Conservation (phyloP, 92 coral and sea anemone species). For the Heliopora coerulea region DNA sequence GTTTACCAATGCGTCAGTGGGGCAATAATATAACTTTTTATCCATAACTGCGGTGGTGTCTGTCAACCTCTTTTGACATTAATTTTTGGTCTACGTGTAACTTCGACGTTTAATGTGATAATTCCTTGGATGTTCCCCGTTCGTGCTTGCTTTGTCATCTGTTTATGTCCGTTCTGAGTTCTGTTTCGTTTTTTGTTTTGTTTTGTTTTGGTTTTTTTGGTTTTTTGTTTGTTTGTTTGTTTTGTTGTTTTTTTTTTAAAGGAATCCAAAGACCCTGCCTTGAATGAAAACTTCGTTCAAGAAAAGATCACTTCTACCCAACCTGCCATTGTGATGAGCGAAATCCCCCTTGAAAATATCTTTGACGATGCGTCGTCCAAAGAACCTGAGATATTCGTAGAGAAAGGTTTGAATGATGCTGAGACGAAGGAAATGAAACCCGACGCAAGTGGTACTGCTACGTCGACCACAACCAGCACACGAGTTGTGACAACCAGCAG, state of each 20-base stretch:
- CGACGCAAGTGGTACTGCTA: not conserved
- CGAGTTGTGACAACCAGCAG: constrained; percentile 37
- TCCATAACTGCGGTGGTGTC: too few relatives aligned
- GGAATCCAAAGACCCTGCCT: not conserved
- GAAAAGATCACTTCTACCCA: constrained; percentile 15
- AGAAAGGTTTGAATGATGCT: constrained; percentile 71
- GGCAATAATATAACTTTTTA: too few relatives aligned
- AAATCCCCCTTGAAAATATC: constrained; percentile 15
- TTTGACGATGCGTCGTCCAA: constrained; percentile 25
- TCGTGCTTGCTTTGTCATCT: too few relatives aligned
- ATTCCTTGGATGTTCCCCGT: too few relatives aligned
- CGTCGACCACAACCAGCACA: not conserved
- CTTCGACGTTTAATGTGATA: too few relatives aligned
- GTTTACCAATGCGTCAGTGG: too few relatives aligned
- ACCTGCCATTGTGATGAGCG: constrained; percentile 36
- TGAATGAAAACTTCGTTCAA: not conserved
- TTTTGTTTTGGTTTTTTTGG: not conserved
- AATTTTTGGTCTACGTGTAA: too few relatives aligned
- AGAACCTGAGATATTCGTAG: constrained; percentile 31
- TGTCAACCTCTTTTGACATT: too few relatives aligned
- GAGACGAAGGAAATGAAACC: constrained; percentile 63
- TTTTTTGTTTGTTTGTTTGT: not conserved
- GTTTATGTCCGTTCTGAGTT: not conserved
- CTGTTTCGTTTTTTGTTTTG: constrained; percentile 1
- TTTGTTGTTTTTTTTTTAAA: too few relatives aligned